These are phyloP conservation scores for Drosophila colorata DNA, from an alignment of 2,888 invertebrate genomes.

Conservation along the genomic window DNA sequence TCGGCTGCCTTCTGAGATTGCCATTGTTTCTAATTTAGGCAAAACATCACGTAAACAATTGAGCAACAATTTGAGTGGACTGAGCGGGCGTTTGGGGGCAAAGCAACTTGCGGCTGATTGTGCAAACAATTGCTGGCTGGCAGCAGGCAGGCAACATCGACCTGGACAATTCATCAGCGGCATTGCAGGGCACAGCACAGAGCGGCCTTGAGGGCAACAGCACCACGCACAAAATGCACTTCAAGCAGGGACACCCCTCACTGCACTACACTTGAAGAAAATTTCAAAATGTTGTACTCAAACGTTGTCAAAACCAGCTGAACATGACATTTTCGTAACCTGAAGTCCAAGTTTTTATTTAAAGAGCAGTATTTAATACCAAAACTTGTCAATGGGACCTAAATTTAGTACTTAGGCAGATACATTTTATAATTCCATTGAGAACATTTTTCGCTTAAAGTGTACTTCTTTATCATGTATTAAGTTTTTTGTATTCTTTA, in stretches of 20 bases:
- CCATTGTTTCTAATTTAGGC: constrained; percentile 72
- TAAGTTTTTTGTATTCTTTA: no score
- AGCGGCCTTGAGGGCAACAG: constrained; percentile 70
- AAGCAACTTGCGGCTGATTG: constrained; percentile 36
- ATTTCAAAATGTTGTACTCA: no score
- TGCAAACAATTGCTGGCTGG: constrained; percentile 43
- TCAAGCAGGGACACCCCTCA: constrained; percentile 13
- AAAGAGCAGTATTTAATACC: no score
- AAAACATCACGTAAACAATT: constrained; percentile 81
- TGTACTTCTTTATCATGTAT: no score
- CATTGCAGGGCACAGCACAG: constrained; percentile 36
- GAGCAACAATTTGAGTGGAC: constrained; percentile 59
- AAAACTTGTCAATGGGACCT: no score
- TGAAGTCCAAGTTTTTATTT: no score
- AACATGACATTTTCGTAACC: no score
- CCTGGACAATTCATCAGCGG: constrained; percentile 68
- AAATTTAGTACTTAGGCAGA: no score
- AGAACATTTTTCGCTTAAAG: no score
- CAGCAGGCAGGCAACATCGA: constrained; percentile 20
- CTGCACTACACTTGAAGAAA: neutral
- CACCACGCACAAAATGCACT: constrained; percentile 65
- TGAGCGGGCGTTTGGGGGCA: neutral
- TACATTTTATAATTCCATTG: no score
- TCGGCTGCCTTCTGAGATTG: constrained; percentile 15
- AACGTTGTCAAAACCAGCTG: no score